A percentile compares a stretch with the other conserved stretches of the same genome.
These are phyloP conservation scores for Lonchura striata DNA, from an alignment of 2,113 vertebrate genomes.

Conservation along the genomic window DNA sequence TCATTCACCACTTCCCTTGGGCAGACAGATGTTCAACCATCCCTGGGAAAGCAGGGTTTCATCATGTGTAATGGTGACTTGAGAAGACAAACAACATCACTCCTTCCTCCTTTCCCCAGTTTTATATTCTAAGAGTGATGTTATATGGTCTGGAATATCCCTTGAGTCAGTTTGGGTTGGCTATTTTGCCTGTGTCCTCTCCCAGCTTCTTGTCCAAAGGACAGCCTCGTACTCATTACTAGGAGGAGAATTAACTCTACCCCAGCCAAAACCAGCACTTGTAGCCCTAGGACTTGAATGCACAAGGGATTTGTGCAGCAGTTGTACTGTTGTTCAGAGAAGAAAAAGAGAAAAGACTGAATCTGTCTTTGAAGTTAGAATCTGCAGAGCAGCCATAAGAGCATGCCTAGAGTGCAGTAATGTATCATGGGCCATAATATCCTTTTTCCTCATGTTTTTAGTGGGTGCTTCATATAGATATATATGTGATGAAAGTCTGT, in stretches of 20 bases:
- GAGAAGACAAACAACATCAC: neutral
- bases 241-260: neutral
- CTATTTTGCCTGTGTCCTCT: rapidly evolving
- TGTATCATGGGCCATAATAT: neutral
- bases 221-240: neutral
- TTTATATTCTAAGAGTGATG: neutral
- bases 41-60: neutral
- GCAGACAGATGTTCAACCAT: neutral
- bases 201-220: neutral
- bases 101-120: neutral
- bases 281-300: neutral
- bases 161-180: neutral
- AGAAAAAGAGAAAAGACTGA: neutral
- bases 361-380: neutral
- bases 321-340: neutral
- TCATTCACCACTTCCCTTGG: neutral
- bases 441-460: neutral
- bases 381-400: neutral
- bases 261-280: neutral
- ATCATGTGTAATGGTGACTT: neutral
- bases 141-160: neutral
- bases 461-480: neutral
- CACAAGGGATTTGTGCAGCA: neutral
- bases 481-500: neutral
- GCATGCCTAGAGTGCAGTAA: neutral